Conservation (phyloP, 2,797 vertebrate species). For the Falco peregrinus region DNA sequence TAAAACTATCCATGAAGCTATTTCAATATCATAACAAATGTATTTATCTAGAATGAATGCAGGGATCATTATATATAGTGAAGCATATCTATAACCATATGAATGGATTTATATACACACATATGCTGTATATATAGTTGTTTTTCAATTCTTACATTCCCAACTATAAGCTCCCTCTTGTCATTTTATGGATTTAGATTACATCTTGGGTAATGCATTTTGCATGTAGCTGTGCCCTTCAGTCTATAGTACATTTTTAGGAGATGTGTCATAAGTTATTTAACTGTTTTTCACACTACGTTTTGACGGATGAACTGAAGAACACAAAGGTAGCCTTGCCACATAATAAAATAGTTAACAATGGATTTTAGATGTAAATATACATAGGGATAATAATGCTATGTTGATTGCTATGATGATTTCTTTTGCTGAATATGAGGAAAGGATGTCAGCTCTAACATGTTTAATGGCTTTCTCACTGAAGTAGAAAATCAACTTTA, state of each 20-base stretch:
- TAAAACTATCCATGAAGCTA: neutral
- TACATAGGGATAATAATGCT: neutral
- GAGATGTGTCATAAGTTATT: neutral
- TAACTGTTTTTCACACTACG: neutral
- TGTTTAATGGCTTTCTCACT: neutral
- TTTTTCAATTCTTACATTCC: constrained; percentile 17
- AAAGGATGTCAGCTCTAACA: neutral
- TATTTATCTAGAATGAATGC: neutral
- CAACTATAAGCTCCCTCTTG: neutral
- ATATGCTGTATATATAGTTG: neutral
- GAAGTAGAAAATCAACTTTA: neutral
- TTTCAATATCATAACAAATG: neutral
- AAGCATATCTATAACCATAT: neutral
- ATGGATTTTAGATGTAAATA: neutral
- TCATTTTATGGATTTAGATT: neutral
- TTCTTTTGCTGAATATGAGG: neutral
- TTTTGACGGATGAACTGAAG: neutral
- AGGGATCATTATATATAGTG: neutral
- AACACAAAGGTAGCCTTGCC: neutral
- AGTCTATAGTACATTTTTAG: neutral
- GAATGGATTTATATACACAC: neutral
- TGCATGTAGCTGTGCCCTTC: neutral
- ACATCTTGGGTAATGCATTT: neutral
- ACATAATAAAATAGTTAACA: neutral
- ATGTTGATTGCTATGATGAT: neutral